phyloP scores from a whole-genome alignment of 2,797 vertebrate species.

The Amniataba percoides region DNA sequence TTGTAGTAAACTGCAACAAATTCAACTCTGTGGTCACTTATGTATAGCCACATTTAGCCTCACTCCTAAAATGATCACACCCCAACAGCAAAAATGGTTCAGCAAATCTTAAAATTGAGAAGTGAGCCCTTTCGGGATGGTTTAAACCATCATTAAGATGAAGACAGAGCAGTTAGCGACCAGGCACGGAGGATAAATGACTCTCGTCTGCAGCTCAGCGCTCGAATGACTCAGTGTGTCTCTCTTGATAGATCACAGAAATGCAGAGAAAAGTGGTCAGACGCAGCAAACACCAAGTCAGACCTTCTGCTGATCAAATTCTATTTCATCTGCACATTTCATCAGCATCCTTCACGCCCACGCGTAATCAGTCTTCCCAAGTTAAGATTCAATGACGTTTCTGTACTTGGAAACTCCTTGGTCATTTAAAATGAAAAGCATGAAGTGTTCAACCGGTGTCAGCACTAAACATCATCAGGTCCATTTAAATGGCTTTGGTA shows the following conservation, averaged over 20 bases:
- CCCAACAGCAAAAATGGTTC: background rate
- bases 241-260: conserved; percentile 14
- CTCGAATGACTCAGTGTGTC: conserved; percentile 21
- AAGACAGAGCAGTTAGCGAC: conserved; percentile 32
- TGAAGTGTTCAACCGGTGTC: background rate
- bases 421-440: background rate
- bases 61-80: background rate
- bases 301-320: conserved; percentile 6
- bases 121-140: background rate
- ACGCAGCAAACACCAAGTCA: background rate
- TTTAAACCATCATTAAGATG: conserved; percentile 38
- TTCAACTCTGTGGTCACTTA: background rate
- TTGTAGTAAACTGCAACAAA: conserved; percentile 7
- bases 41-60: background rate
- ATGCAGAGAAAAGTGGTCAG: background rate
- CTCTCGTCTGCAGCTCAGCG: conserved; percentile 16
- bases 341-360: background rate
- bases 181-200: conserved; percentile 36
- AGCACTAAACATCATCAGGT: background rate
- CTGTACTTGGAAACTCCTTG: background rate
- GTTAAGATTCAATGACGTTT: background rate
- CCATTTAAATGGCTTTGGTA: background rate
- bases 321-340: background rate
- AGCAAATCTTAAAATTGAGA: conserved; percentile 47
- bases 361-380: background rate